Base-by-base conservation (phyloP, 2,888 invertebrate species). In the Yponomeuta evonymella region DNA sequence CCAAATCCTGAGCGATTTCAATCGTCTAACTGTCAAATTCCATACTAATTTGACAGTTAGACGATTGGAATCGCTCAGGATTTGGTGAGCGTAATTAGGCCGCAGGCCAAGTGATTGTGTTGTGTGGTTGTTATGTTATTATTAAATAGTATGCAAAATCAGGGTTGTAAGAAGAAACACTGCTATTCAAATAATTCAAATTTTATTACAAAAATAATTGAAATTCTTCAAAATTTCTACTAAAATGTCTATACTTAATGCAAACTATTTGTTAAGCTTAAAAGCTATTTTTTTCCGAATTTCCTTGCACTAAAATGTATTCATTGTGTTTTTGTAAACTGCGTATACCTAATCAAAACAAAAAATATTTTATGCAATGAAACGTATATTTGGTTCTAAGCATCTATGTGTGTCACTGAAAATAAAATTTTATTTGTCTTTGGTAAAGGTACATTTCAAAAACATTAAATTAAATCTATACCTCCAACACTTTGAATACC, bases 191-290 rank as follows among this genome's bases (percentile, higher is more conserved):
- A 30, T 70, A 65, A 15, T 75, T 78, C 74, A 70, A 71, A 63
- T 85, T 90, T 90, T 89, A 87, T 84, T 91, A 90, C 79, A 89
- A 91, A 91, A 90, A 91, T 91, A 91, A 83, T 88, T 86, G 83
- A 90, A 89, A 88, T 77, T 84, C 79, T 81, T 83, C 86, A 86
- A 79, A 67, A 43, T 67, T 30, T 9, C 51, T 51, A 68, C 68
- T 68, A 36, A 67, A 67, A 15, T 58, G 15, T 83, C 84, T 86
- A 86, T 82, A 83, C 84, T 75, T 83, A 82, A 23, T 81, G 81
- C 83, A 84, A 83, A 83, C 82, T 85, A 86, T 88, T 88, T 87
- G 88, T 83, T 79, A 73, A 90, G 89, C 88, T 81, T 79, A 81
- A 79, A 75, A 78, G 75, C 67, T 68, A 63, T 62, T 64, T 71